These are phyloP conservation scores for Brotula barbata DNA, from an alignment of 2,797 vertebrate species.

Conservation along the genomic window DNA sequence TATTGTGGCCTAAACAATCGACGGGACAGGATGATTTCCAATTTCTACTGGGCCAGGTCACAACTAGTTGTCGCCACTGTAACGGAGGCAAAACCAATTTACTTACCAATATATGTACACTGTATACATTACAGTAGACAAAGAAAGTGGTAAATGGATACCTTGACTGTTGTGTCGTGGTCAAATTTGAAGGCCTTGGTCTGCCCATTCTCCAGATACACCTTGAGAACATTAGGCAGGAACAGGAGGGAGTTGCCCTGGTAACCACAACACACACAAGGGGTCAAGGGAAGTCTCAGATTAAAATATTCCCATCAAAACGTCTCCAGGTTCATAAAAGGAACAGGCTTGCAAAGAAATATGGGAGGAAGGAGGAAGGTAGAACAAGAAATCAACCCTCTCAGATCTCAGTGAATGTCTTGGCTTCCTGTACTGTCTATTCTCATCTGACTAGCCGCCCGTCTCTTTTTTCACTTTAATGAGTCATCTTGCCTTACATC, in stretches of 20 bases:
- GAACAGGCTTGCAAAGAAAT: background rate
- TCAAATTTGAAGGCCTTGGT: conserved; percentile 99
- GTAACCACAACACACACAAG: conserved; percentile 24
- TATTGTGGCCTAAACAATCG: too few relatives aligned
- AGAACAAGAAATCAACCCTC: background rate
- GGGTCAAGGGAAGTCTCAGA: conserved; percentile 23
- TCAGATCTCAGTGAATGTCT: conserved; percentile 12
- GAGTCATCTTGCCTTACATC: conserved; percentile 35
- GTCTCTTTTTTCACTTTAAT: conserved; percentile 34
- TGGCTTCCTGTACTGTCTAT: conserved; percentile 23
- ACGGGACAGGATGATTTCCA: too few relatives aligned
- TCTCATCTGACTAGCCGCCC: background rate
- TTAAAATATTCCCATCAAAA: conserved; percentile 4
- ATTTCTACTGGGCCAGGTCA: too few relatives aligned
- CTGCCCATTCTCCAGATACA: conserved; percentile 98
- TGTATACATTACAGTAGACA: too few relatives aligned
- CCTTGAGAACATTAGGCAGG: conserved; percentile 95
- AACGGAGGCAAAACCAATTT: too few relatives aligned
- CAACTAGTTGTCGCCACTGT: too few relatives aligned
- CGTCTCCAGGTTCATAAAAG: conserved; percentile 1
- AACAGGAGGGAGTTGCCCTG: conserved; percentile 96
- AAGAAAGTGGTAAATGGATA: too few relatives aligned
- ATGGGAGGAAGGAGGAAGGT: background rate
- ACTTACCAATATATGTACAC: too few relatives aligned
- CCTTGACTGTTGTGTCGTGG: conserved; percentile 92